These are phyloP conservation scores for Anarrhichthys ocellatus DNA, from an alignment of 2,113 vertebrate genomes.

Conservation along the genomic window DNA sequence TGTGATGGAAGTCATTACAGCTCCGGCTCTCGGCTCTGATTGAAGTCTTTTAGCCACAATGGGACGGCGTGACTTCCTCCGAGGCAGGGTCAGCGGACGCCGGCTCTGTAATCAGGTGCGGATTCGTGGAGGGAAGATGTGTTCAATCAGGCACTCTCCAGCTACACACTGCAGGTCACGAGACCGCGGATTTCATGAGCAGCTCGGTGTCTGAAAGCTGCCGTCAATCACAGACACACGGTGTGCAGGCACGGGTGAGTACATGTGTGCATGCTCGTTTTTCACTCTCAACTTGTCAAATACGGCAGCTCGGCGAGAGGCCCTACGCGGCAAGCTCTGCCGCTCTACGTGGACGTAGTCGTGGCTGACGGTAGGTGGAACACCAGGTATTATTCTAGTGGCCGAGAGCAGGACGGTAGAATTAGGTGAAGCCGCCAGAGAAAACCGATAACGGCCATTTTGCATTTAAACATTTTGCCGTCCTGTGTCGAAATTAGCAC, in stretches of 20 bases:
- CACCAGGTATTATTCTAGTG: too few species aligned
- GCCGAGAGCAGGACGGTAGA: too few species aligned
- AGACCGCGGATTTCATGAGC: constrained; percentile 31
- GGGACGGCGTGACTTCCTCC: constrained; percentile 31
- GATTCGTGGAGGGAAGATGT: constrained; percentile 46
- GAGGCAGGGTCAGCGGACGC: constrained; percentile 55
- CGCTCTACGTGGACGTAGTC: too few species aligned
- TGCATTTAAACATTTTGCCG: too few species aligned
- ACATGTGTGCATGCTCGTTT: background rate
- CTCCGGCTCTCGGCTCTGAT: constrained; percentile 65
- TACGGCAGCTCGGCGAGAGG: too few species aligned
- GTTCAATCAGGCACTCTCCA: constrained; percentile 66
- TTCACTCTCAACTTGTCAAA: too few species aligned
- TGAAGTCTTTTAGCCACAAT: constrained; percentile 75
- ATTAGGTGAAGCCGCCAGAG: too few species aligned
- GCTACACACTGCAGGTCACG: constrained; percentile 34
- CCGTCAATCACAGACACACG: constrained; percentile 32
- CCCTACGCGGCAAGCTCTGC: too few species aligned
- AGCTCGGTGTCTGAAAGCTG: background rate
- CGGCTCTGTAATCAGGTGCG: constrained; percentile 65
- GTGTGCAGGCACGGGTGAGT: background rate
- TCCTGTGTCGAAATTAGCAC: too few species aligned
- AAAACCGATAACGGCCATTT: too few species aligned
- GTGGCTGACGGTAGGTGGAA: too few species aligned
- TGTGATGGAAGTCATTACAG: constrained; percentile 74